Conservation (phyloP, 2,797 vertebrate genomes). For the Bovichtus variegatus region DNA sequence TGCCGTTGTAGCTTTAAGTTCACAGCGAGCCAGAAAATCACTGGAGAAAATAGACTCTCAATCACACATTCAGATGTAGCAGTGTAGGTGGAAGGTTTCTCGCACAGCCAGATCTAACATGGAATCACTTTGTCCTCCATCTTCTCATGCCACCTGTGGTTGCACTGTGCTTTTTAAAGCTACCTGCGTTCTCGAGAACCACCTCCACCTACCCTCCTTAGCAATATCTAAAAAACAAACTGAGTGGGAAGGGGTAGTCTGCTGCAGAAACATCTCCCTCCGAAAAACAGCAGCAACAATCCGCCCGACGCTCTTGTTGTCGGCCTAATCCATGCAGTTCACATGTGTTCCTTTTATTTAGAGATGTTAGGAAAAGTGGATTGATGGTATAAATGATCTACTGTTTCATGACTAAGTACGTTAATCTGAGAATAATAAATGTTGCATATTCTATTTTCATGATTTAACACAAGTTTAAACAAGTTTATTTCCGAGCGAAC, state of each 20-base stretch:
- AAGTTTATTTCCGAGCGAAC: no score
- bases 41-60: constrained; percentile 69
- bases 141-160: constrained; percentile 60
- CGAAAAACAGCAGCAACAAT: background rate
- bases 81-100: constrained; percentile 73
- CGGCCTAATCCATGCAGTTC: no score
- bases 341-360: no score
- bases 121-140: constrained; percentile 63
- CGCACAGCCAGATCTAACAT: constrained; percentile 59
- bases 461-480: background rate
- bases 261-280: constrained; percentile 14
- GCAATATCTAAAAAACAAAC: constrained; percentile 31
- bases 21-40: constrained; percentile 57
- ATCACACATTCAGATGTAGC: constrained; percentile 70
- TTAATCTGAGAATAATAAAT: background rate
- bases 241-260: constrained; percentile 7
- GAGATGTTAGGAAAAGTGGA: background rate
- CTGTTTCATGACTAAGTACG: no score
- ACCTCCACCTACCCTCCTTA: constrained; percentile 42
- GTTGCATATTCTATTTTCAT: background rate
- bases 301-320: background rate
- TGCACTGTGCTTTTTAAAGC: constrained; percentile 49
- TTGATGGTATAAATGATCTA: background rate
- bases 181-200: constrained; percentile 50
- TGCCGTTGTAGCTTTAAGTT: constrained; percentile 49